phyloP scores from a whole-genome alignment of 2,888 invertebrate species.

The Xylota segnis region DNA sequence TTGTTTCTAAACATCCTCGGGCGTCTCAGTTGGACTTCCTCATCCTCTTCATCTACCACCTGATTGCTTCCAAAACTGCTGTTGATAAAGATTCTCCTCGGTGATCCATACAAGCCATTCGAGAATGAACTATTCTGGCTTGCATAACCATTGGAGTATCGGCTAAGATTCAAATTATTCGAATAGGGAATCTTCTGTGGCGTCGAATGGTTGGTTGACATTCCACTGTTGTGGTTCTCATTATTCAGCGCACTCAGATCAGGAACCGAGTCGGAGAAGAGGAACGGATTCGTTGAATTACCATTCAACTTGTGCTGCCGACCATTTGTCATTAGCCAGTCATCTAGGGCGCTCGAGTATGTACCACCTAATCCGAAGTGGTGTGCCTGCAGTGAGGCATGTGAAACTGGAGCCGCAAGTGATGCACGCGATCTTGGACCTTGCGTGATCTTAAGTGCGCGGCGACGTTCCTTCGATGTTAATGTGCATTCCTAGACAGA shows the following conservation, averaged over 20 bases:
- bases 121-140: conserved; percentile 83
- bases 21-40: conserved; percentile 83
- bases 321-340: conserved; percentile 85
- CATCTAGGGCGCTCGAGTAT: conserved; percentile 86
- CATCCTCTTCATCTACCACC: conserved; percentile 83
- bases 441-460: conserved; percentile 85
- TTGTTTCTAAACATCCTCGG: conserved; percentile 81
- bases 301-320: conserved; percentile 81
- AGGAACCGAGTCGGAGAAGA: conserved; percentile 84
- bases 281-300: conserved; percentile 83
- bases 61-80: conserved; percentile 83
- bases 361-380: conserved; percentile 84
- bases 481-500: conserved; percentile 86
- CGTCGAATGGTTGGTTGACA: conserved; percentile 84
- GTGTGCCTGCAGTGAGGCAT: conserved; percentile 83
- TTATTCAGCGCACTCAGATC: conserved; percentile 83
- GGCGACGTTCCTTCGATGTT: conserved; percentile 87
- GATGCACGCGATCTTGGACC: conserved; percentile 84
- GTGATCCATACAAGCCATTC: conserved; percentile 83
- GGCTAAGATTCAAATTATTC: conserved; percentile 81
- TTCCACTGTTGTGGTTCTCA: conserved; percentile 83
- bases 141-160: conserved; percentile 82
- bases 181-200: conserved; percentile 83
- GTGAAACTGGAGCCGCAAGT: conserved; percentile 83
- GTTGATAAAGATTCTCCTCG: conserved; percentile 83